phyloP scores from a whole-genome alignment of 2,113 vertebrate genomes.

The Oryzias melastigma region DNA sequence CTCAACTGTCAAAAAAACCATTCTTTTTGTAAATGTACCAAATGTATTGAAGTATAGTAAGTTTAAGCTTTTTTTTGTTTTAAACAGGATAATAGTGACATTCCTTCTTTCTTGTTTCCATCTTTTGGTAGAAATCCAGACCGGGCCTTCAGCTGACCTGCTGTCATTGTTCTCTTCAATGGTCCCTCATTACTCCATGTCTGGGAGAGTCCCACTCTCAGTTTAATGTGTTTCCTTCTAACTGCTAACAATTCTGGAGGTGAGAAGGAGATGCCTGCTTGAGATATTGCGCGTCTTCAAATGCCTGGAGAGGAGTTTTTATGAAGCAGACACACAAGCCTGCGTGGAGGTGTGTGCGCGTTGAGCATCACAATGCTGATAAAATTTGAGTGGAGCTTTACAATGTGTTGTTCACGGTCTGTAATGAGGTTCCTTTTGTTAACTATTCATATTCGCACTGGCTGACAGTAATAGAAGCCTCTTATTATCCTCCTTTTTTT shows the following conservation, averaged over 20 bases:
- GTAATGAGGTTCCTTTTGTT: constrained; percentile 28
- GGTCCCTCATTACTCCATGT: constrained; percentile 40
- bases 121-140: no score
- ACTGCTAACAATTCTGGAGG: constrained; percentile 49
- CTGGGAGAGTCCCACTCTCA: constrained; percentile 41
- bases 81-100: no score
- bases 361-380: constrained; percentile 29
- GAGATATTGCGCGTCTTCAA: constrained; percentile 50
- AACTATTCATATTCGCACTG: constrained; percentile 35
- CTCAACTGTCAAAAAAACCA: no score
- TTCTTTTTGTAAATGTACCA: no score
- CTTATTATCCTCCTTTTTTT: constrained; percentile 14
- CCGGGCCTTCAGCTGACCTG: constrained; percentile 10
- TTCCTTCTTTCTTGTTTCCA: no score
- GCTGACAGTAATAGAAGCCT: constrained; percentile 5
- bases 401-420: constrained; percentile 9
- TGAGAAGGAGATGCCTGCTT: constrained; percentile 49
- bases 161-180: constrained; percentile 27
- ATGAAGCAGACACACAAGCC: constrained; percentile 19
- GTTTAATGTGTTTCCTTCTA: constrained; percentile 49
- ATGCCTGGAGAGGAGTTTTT: constrained; percentile 48
- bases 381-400: constrained; percentile 10
- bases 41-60: no score
- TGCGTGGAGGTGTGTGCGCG: constrained; percentile 22
- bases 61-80: no score